Evolutionary conservation across 2,797 vertebrate genomes (phyloP).

Genomic region (Gouania willdenowi): DNA sequence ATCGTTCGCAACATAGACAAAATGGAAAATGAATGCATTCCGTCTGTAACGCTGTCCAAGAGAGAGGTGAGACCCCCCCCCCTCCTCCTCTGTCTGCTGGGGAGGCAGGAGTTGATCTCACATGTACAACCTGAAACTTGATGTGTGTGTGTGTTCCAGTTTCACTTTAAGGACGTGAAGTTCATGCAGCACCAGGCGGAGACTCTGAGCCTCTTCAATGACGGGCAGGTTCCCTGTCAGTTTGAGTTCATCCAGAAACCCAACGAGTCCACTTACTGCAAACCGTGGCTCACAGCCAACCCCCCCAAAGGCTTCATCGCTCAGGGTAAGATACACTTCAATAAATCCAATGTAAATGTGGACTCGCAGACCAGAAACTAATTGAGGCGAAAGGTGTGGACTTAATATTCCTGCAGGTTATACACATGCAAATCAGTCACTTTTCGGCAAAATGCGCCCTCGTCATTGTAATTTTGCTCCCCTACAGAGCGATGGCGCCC

Average conservation of each 20-base stretch:
- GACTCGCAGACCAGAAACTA: no score
- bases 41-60: slow-evolving; percentile 85
- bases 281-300: slow-evolving; percentile 88
- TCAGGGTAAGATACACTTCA: slow-evolving; percentile 80
- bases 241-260: slow-evolving; percentile 96
- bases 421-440: no score
- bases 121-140: no score
- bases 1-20: slow-evolving; percentile 92
- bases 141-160: no score
- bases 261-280: slow-evolving; percentile 86
- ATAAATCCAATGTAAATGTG: no score
- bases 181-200: slow-evolving; percentile 90
- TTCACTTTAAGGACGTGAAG: slow-evolving; percentile 88
- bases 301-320: slow-evolving; percentile 89
- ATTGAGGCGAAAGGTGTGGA: no score
- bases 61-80: slow-evolving; percentile 77
- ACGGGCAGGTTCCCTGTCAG: slow-evolving; percentile 93
- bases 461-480: no score
- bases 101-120: slow-evolving; percentile 10
- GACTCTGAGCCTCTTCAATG: slow-evolving; percentile 84
- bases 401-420: no score
- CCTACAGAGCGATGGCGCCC: no score
- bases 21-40: slow-evolving; percentile 96
- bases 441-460: no score
- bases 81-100: background rate